Conservation (phyloP, 2,113 vertebrate genomes). For the Nipponia nippon region DNA sequence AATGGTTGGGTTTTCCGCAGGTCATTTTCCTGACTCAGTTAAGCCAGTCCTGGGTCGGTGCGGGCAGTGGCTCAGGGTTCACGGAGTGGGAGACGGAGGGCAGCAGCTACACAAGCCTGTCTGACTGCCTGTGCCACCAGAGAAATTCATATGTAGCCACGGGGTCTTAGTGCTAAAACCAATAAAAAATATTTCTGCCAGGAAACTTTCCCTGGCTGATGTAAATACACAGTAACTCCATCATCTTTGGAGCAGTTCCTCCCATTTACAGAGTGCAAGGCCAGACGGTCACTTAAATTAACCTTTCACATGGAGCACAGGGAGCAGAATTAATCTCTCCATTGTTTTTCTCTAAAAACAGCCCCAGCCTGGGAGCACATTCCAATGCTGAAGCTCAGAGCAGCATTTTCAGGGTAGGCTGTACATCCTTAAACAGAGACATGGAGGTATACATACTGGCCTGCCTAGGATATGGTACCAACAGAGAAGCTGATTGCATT, state of each 20-base stretch:
- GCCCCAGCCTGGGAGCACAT: background rate
- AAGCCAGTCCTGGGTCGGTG: fast-evolving
- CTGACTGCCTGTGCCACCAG: background rate
- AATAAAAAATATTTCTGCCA: background rate
- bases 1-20: fast-evolving
- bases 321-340: background rate
- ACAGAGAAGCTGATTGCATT: background rate
- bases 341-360: background rate
- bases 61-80: background rate
- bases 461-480: background rate
- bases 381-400: background rate
- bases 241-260: background rate
- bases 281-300: background rate
- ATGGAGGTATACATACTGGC: background rate
- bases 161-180: background rate
- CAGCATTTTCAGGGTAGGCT: background rate
- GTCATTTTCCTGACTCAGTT: background rate
- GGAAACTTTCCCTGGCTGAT: background rate
- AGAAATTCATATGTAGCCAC: background rate
- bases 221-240: background rate
- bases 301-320: background rate
- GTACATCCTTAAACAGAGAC: background rate
- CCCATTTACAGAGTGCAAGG: background rate
- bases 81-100: background rate
- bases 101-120: background rate